phyloP scores from a whole-genome alignment of 2,888 invertebrate genomes.

The Eristalis arbustorum region DNA sequence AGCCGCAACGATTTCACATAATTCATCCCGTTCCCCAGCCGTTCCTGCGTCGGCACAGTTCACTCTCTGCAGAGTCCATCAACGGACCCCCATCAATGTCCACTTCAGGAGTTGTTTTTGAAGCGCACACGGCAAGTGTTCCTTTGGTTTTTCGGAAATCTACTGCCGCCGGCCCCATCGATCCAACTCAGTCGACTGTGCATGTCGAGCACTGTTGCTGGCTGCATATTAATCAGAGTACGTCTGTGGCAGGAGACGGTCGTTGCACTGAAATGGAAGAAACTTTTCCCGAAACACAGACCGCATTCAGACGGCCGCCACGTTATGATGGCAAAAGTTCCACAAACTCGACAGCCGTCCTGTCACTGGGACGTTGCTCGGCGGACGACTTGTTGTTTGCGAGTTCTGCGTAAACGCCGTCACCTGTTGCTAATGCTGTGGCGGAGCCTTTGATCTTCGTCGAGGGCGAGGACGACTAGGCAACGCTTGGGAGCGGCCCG shows the following conservation, averaged over 20 bases:
- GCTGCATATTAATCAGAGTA: not conserved
- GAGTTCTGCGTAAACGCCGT: slow-evolving; percentile 7
- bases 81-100: slow-evolving; percentile 1
- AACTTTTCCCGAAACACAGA: not conserved
- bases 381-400: not conserved
- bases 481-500: not conserved
- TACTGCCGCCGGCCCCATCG: not conserved
- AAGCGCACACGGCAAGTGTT: not conserved
- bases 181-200: not conserved
- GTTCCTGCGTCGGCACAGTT: not conserved
- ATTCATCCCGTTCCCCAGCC: not conserved
- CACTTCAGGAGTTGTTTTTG: not conserved
- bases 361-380: not conserved
- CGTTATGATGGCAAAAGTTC: not conserved
- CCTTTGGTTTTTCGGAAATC: not conserved
- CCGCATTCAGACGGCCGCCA: not conserved
- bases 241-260: not conserved
- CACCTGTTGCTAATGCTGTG: slow-evolving; percentile 36
- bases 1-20: not conserved
- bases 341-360: not conserved
- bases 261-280: not conserved
- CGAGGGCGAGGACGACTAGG: not conserved
- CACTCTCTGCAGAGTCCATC: not conserved
- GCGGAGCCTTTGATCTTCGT: not conserved
- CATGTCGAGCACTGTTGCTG: not conserved